phyloP scores from a whole-genome alignment of 2,113 vertebrate species.

The Protobothrops mucrosquamatus region DNA sequence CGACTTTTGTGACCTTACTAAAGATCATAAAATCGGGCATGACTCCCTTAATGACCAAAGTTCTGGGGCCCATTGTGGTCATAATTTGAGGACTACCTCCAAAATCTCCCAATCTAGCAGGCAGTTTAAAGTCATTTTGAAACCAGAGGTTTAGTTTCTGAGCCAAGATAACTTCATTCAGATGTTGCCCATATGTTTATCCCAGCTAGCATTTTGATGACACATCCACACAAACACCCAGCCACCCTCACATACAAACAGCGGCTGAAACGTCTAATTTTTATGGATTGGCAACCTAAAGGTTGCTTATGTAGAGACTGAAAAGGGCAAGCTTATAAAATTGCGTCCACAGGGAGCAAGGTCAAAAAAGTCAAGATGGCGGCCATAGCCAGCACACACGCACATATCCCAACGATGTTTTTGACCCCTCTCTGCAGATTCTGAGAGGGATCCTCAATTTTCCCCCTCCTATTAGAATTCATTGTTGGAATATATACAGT shows the following conservation, averaged over 20 bases:
- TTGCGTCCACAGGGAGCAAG: not conserved
- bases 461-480: not conserved
- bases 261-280: not conserved
- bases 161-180: not conserved
- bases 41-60: not conserved
- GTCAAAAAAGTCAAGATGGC: not conserved
- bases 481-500: too few relatives aligned
- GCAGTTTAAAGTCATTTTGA: not conserved
- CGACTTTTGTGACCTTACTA: too few relatives aligned
- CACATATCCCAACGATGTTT: not conserved
- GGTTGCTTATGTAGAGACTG: not conserved
- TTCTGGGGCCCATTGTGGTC: not conserved
- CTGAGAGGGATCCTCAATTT: not conserved
- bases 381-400: not conserved
- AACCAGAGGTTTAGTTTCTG: not conserved
- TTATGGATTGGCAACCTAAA: not conserved
- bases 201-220: not conserved
- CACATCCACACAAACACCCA: not conserved
- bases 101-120: not conserved
- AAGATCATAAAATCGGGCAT: too few relatives aligned
- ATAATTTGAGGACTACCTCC: not conserved
- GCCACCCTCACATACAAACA: not conserved
- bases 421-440: not conserved
- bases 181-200: not conserved
- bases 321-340: not conserved